Evolutionary conservation across 2,797 vertebrate genomes (phyloP).

Genomic region (Lutjanus argentimaculatus): DNA sequence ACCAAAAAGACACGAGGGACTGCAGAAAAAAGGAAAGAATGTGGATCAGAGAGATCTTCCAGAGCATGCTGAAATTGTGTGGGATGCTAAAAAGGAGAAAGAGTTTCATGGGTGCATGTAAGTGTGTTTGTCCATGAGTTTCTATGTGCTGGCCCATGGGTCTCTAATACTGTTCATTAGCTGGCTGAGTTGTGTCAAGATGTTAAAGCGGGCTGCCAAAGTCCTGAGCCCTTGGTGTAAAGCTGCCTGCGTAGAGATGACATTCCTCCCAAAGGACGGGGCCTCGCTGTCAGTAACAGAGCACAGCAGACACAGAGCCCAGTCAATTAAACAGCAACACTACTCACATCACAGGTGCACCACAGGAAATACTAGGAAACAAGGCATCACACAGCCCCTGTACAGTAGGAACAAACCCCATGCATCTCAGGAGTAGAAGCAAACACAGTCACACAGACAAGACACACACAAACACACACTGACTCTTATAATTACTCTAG

Average conservation of each 20-base stretch:
- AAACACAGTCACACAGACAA: neutral
- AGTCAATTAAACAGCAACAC: constrained; percentile 65
- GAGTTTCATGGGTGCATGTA: constrained; percentile 3
- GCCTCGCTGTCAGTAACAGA: constrained; percentile 58
- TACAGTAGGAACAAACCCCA: constrained; percentile 7
- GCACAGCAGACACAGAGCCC: constrained; percentile 51
- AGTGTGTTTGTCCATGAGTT: constrained; percentile 29
- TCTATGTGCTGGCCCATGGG: constrained; percentile 43
- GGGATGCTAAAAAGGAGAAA: neutral
- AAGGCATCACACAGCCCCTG: constrained; percentile 14
- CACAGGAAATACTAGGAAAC: constrained; percentile 52
- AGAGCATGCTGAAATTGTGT: neutral
- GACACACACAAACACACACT: neutral
- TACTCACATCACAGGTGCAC: constrained; percentile 49
- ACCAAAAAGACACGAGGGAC: too few relatives aligned
- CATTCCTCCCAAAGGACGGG: constrained; percentile 58
- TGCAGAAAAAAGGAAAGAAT: neutral
- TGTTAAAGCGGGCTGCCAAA: constrained; percentile 69
- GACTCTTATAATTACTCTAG: constrained; percentile 23
- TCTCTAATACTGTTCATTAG: constrained; percentile 71
- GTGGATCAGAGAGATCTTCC: neutral
- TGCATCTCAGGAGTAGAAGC: constrained; percentile 12
- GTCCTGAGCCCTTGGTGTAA: constrained; percentile 57
- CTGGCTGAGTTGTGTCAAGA: constrained; percentile 70
- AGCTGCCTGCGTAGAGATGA: constrained; percentile 56